phyloP scores from a whole-genome alignment of 2,113 vertebrate genomes.

The Camelus dromedarius region DNA sequence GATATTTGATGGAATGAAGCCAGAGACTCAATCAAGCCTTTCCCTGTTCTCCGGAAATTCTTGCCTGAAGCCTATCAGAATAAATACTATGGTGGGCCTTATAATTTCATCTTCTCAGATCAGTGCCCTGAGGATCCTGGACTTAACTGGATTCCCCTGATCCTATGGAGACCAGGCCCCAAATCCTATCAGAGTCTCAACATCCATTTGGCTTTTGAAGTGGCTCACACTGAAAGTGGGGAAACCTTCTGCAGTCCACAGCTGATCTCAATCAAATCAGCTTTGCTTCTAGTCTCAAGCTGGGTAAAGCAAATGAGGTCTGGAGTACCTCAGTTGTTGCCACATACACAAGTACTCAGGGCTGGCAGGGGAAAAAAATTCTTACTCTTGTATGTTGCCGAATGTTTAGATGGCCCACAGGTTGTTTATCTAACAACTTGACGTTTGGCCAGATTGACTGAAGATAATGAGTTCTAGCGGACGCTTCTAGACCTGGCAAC shows the following conservation, averaged over 20 bases:
- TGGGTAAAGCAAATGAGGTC: not conserved
- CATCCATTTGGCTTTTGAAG: constrained; percentile 1
- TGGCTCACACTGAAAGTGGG: not conserved
- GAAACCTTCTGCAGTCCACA: not conserved
- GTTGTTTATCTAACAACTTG: constrained; percentile 32
- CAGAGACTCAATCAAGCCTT: not conserved
- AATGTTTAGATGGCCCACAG: constrained; percentile 34
- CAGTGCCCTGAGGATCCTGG: not conserved
- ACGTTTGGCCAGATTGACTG: constrained; percentile 21
- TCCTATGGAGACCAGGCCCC: not conserved
- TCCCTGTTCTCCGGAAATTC: not conserved
- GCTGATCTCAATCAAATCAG: not conserved
- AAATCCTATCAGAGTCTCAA: not conserved
- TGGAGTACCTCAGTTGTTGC: not conserved
- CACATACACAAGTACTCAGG: not conserved
- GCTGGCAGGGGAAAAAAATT: not conserved
- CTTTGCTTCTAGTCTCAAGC: not conserved
- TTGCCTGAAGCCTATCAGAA: not conserved
- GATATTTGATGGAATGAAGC: not conserved
- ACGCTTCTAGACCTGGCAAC: not conserved
- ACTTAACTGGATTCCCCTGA: not conserved
- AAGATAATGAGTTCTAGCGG: constrained; percentile 56
- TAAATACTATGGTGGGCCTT: not conserved
- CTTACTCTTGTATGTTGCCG: not conserved
- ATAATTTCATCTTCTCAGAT: not conserved